Conservation (phyloP, 2,797 vertebrate genomes). For the Lagorchestes hirsutus region DNA sequence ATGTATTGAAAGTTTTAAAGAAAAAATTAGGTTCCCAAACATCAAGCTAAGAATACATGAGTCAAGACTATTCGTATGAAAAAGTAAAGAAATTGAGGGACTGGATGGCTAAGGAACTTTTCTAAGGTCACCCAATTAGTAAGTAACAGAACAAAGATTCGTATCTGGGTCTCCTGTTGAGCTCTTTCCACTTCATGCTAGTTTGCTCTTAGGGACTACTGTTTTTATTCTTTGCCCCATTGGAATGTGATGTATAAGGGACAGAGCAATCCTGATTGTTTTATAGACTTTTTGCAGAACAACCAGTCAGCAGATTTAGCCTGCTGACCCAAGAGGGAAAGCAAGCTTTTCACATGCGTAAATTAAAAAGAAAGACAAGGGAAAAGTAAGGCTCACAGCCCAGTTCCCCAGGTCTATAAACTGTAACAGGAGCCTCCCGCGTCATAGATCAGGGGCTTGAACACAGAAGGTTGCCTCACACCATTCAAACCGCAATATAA, state of each 20-base stretch:
- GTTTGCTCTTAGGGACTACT: background rate
- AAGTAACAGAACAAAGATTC: background rate
- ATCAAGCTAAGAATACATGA: background rate
- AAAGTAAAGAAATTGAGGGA: background rate
- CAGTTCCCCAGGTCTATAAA: background rate
- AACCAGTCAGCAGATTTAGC: background rate
- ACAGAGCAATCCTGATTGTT: background rate
- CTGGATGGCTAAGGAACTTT: background rate
- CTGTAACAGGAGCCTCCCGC: background rate
- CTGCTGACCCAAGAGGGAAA: background rate
- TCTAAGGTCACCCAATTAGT: background rate
- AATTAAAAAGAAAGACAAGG: conserved; percentile 3
- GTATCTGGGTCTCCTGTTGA: background rate
- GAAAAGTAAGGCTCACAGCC: background rate
- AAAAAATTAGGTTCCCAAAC: background rate
- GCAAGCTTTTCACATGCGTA: background rate
- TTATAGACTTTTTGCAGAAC: background rate
- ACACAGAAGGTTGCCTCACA: background rate
- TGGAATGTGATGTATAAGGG: background rate
- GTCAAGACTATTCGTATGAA: background rate
- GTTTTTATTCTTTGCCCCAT: background rate
- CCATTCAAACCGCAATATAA: background rate
- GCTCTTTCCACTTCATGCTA: background rate
- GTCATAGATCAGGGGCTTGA: background rate
- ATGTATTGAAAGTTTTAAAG: background rate